Conservation (phyloP, 2,113 vertebrate species). For the Plecturocebus donacophilus region DNA sequence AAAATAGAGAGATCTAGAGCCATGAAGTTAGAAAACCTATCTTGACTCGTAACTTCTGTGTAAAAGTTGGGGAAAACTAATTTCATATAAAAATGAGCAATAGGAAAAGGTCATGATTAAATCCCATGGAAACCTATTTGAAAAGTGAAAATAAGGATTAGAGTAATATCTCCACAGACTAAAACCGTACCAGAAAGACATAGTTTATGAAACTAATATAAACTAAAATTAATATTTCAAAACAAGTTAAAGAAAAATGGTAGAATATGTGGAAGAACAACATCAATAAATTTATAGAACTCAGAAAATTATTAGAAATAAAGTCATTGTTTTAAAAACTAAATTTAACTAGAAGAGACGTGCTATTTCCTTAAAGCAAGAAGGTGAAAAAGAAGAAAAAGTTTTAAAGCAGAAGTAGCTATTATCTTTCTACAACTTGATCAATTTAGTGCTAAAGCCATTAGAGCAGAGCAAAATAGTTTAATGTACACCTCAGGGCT, state of each 20-base stretch:
- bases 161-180: background rate
- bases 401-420: background rate
- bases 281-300: background rate
- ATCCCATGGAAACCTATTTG: background rate
- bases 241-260: background rate
- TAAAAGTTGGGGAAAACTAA: background rate
- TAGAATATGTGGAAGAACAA: background rate
- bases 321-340: background rate
- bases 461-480: background rate
- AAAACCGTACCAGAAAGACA: background rate
- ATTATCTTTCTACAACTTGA: background rate
- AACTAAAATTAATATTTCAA: background rate
- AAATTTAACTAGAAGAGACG: background rate
- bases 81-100: conserved; percentile 3
- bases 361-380: background rate
- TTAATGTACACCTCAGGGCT: background rate
- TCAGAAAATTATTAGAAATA: background rate
- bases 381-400: background rate
- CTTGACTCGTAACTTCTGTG: background rate
- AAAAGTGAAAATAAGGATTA: background rate
- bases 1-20: background rate
- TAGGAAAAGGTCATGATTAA: background rate
- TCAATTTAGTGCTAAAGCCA: background rate
- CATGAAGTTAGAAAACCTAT: background rate
- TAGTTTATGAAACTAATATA: background rate